A percentile compares a stretch with the other conserved stretches of the same genome.
Evolutionary conservation across 2,113 vertebrate genomes (phyloP).

Genomic region (Bufo bufo): DNA sequence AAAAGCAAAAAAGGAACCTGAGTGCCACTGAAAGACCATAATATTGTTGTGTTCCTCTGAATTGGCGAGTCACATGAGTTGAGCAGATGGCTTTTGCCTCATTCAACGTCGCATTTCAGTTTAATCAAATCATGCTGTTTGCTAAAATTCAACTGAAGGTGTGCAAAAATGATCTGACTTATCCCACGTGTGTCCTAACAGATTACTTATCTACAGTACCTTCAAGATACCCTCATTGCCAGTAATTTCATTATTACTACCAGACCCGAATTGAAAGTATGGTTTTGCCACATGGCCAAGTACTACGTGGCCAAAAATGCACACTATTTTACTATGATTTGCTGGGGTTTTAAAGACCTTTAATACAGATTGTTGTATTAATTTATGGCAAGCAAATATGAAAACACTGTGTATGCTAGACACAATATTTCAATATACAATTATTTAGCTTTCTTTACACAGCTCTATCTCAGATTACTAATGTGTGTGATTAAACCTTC

Average conservation of each 20-base stretch:
- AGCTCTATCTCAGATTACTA: neutral
- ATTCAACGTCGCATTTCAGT: neutral
- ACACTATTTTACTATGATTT: too few species aligned
- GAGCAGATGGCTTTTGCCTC: neutral
- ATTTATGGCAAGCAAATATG: neutral
- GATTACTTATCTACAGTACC: neutral
- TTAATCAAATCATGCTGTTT: neutral
- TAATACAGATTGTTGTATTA: neutral
- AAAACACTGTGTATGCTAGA: neutral
- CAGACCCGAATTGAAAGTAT: too few species aligned
- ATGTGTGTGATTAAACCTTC: neutral
- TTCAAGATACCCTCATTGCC: neutral
- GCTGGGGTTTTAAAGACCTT: too few species aligned
- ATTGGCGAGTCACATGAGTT: neutral
- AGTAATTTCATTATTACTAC: neutral
- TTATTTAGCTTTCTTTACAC: neutral
- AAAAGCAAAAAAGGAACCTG: neutral
- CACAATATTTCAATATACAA: neutral
- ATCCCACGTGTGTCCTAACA: neutral
- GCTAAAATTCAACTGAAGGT: neutral
- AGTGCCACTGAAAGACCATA: neutral
- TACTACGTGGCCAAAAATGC: too few species aligned
- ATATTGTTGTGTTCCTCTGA: neutral
- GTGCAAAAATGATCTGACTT: neutral
- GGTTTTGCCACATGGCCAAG: too few species aligned